Evolutionary conservation across 2,888 invertebrate species (phyloP).

Genomic region (Drosophila monieri): DNA sequence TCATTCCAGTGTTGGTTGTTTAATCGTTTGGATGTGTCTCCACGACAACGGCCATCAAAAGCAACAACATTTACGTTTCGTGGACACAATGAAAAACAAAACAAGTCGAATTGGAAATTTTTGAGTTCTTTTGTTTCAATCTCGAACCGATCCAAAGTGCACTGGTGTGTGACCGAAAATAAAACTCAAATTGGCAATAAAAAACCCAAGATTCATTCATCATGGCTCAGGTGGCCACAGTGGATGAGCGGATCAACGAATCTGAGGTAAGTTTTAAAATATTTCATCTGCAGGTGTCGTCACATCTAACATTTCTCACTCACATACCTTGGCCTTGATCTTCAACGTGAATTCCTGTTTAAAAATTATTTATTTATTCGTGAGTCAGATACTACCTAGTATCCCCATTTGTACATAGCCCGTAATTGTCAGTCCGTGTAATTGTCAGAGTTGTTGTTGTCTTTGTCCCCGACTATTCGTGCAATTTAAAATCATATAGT

Average conservation of each 20-base stretch:
- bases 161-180: slow-evolving; percentile 59
- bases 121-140: slow-evolving; percentile 22
- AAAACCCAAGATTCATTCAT: slow-evolving; percentile 32
- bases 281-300: slow-evolving; percentile 7
- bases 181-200: slow-evolving; percentile 29
- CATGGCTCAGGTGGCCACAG: slow-evolving; percentile 72
- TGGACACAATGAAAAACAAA: slow-evolving; percentile 30
- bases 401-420: slow-evolving; percentile 21
- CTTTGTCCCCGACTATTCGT: slow-evolving; percentile 33
- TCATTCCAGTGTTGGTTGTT: slow-evolving; percentile 80
- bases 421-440: slow-evolving; percentile 20
- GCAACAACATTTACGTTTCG: slow-evolving; percentile 43
- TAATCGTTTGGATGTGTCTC: slow-evolving; percentile 81
- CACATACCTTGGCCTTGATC: slow-evolving; percentile 36
- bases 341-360: slow-evolving; percentile 21
- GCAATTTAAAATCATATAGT: slow-evolving; percentile 34
- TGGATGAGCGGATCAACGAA: slow-evolving; percentile 65
- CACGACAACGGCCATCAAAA: slow-evolving; percentile 58
- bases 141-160: slow-evolving; percentile 18
- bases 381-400: slow-evolving; percentile 15
- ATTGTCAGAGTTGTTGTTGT: slow-evolving; percentile 19
- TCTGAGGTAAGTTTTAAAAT: slow-evolving; percentile 69
- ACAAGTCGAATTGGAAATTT: slow-evolving; percentile 23
- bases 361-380: slow-evolving; percentile 36
- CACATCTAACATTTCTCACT: slow-evolving; percentile 8